These are phyloP conservation scores for Melospiza melodia DNA, from an alignment of 2,113 vertebrate genomes.

Conservation along the genomic window DNA sequence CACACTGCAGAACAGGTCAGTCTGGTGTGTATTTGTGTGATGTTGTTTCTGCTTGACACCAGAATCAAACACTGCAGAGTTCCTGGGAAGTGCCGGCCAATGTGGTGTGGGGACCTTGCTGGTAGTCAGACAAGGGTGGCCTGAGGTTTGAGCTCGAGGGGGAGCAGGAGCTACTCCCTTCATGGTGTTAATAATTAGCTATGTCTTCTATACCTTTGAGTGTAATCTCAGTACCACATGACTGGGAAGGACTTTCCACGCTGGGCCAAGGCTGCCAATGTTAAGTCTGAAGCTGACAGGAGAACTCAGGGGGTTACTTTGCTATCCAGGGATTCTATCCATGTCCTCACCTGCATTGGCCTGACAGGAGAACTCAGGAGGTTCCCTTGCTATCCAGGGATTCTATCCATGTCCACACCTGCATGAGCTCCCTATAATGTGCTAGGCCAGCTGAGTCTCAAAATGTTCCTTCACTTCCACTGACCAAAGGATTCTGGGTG, in stretches of 20 bases:
- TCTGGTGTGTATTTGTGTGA: neutral
- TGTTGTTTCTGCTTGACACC: neutral
- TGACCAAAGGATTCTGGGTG: neutral
- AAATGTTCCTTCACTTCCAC: neutral
- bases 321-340: too few species aligned
- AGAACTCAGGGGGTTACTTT: neutral
- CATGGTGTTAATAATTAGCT: neutral
- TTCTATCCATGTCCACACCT: neutral
- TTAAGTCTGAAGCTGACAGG: neutral
- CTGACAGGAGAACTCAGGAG: neutral
- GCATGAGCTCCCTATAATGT: neutral
- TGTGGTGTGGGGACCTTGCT: rapidly evolving
- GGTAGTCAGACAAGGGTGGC: neutral
- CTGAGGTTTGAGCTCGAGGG: neutral
- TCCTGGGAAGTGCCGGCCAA: neutral
- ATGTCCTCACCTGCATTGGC: neutral
- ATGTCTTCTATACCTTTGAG: neutral
- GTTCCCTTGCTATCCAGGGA: neutral
- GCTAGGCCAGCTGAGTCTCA: neutral
- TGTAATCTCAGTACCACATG: neutral
- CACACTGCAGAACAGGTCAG: neutral
- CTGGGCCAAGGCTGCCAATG: neutral
- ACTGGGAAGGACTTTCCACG: neutral
- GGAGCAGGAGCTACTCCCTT: neutral
- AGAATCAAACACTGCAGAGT: neutral